phyloP scores from a whole-genome alignment of 1,140 invertebrate species.

The Drosophila kohkoa region DNA sequence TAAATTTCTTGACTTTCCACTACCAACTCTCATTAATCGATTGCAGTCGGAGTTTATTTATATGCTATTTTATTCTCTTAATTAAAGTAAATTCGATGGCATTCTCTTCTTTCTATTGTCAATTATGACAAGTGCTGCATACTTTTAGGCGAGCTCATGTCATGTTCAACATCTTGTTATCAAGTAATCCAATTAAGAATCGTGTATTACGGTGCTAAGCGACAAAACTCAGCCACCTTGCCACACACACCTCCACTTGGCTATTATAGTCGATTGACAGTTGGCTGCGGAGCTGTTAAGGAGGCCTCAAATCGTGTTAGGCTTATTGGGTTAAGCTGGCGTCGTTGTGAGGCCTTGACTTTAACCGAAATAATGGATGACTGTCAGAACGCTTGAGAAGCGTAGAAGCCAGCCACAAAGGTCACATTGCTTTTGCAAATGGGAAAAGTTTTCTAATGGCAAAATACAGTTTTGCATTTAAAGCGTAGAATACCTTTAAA shows the following conservation, averaged over 20 bases:
- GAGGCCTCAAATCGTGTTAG: conserved; percentile 45
- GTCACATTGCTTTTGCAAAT: not conserved
- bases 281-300: conserved; percentile 32
- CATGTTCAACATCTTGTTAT: conserved; percentile 51
- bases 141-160: conserved; percentile 26
- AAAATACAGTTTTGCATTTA: conserved; percentile 18
- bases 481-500: conserved; percentile 31
- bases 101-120: not conserved
- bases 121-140: conserved; percentile 27
- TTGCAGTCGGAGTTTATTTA: not conserved
- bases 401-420: not conserved
- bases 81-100: not conserved
- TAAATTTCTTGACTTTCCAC: too few species aligned
- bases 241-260: conserved; percentile 14
- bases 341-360: conserved; percentile 39
- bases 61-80: too few species aligned
- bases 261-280: not conserved
- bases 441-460: conserved; percentile 8
- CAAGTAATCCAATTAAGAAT: conserved; percentile 71
- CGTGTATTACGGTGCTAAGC: conserved; percentile 36
- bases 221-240: not conserved
- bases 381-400: conserved; percentile 41
- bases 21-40: not conserved
- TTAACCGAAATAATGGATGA: conserved; percentile 44
- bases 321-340: conserved; percentile 49